Base-by-base conservation (phyloP, 1,140 invertebrate species). In the Tenebrio molitor region DNA sequence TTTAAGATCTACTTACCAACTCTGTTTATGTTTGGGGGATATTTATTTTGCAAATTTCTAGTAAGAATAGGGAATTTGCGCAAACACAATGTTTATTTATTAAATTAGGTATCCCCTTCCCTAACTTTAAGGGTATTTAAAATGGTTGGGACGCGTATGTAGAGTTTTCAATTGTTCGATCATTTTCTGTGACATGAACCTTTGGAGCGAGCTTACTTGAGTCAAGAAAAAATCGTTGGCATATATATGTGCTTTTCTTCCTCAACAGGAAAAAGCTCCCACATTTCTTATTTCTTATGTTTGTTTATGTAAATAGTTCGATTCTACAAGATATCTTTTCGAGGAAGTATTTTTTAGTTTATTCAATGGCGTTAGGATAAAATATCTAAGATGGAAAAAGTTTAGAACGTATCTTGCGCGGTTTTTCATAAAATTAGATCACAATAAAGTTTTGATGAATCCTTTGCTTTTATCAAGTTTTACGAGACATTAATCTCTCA, bases 361-460 rank as follows among this genome's bases (percentile, higher is more conserved):
- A 39, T 39, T 44, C 14, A 44, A 7, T 44, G 17, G n/a, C 25
- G n/a, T n/a, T n/a, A n/a, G n/a, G 25, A 29, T 29, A 29, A 29
- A 29, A 29, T 3, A n/a, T n/a, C n/a, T n/a, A n/a, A n/a, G n/a
- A n/a, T n/a, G n/a, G n/a, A n/a, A n/a, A n/a, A n/a, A n/a, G n/a
- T n/a, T n/a, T n/a, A n/a, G n/a, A n/a, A 46, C 8, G 8, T 12
- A 15, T 16, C 15, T 46, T 15, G 12, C 14, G 42, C 8, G 42
- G 12, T 16, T 46, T 7, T 19, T 50, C 44, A 17, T 50, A 50
- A 50, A 50, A 50, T 50, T 50, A 50, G 15, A 50, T 50, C 44
- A 50, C 44, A 50, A 50, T 50, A 50, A 50, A 50, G 44, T n/a
- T 50, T 50, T 50, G 44, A 50, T 50, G 17, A 50, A 50, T 50